phyloP scores from a whole-genome alignment of 2,113 vertebrate genomes.

The Chinchilla lanigera region DNA sequence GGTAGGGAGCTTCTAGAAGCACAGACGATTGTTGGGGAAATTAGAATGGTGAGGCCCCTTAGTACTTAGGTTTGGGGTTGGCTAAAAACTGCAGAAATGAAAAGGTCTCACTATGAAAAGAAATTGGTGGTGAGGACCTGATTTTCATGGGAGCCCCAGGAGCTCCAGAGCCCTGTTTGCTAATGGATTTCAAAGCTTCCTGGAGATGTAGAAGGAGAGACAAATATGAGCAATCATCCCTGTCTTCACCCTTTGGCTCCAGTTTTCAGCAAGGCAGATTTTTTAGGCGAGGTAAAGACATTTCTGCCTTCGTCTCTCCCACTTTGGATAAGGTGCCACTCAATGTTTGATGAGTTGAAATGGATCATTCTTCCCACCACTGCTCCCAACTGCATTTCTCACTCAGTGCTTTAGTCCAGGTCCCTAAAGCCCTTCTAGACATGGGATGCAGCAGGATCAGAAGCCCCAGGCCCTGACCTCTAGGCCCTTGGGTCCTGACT shows the following conservation, averaged over 20 bases:
- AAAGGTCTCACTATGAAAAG: neutral
- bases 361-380: neutral
- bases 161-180: neutral
- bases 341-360: neutral
- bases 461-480: neutral
- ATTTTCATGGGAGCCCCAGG: neutral
- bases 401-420: neutral
- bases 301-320: neutral
- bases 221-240: fast-evolving
- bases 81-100: neutral
- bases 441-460: neutral
- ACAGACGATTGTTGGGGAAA: fast-evolving
- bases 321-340: neutral
- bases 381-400: neutral
- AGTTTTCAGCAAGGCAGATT: neutral
- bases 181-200: neutral
- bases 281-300: neutral
- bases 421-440: neutral
- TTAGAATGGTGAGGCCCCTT: neutral
- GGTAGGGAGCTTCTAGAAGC: neutral
- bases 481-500: neutral
- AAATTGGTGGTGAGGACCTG: neutral
- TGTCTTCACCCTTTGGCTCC: neutral
- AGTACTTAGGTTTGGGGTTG: neutral
- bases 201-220: neutral